Evolutionary conservation across 2,113 vertebrate species (phyloP), one percentile per base, ranked within the genome.

Genomic region (Ictalurus punctatus): DNA sequence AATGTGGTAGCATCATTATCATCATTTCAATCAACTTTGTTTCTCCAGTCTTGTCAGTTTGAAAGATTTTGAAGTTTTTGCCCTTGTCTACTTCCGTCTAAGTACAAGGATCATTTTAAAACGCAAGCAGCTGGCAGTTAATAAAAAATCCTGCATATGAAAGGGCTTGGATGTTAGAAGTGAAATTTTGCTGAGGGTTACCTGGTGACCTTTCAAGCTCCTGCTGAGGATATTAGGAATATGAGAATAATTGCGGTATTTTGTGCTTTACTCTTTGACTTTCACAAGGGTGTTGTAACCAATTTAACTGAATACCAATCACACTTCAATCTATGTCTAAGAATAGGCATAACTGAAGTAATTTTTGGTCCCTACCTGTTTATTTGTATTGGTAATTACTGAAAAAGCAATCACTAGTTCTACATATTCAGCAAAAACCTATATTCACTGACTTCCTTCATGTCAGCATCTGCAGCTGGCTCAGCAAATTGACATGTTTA

Each of bases 401-500:
- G 21, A 52, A 83, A 30, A 84, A 84, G 81, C 54, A 84, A 65
- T 84, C 56, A 54, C 34, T 76, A 56, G 25, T 84, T 88, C 79
- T 44, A 61, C 69, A 52, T 63, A 56, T 54, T 88, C 81, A 84
- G 81, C 87, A 48, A 88, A 73, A 88, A 37, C 67, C 9, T 63
- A 48, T 84, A 84, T 84, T 88, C 69, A 83, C 65, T 74, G 56
- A 34, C 67, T 52, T 76, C 27, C 87, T 59, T 83, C 69, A 76
- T 76, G 87, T 83, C 81, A 74, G 52, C 78, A 58, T 83, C 44
- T 81, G 61, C 61, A 54, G 79, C 65, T 88, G 67, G 54, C 34
- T 88, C 67, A 83, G 80, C 87, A 63, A 71, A 76, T 40, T 83
- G 85, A 78, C 25, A 74, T 71, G 85, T 86, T 76, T 61, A 34